Conservation (phyloP, 2,113 vertebrate genomes). For the Cephalophus harveyi region DNA sequence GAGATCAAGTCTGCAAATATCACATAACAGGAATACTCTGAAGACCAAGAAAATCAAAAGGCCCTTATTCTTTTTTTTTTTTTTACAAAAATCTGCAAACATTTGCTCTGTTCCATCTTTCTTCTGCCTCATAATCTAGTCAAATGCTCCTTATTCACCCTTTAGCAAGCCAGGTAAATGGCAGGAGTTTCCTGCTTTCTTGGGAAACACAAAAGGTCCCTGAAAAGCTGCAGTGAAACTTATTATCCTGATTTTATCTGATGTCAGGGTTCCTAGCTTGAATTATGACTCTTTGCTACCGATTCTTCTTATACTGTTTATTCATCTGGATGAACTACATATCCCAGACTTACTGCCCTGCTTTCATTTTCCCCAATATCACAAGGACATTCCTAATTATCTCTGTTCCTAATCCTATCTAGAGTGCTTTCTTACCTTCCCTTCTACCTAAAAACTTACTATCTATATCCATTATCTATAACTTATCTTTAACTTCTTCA, state of each 20-base stretch:
- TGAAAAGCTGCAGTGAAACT: neutral
- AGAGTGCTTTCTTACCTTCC: neutral
- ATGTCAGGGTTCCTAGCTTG: neutral
- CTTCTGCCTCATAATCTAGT: neutral
- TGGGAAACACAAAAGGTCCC: neutral
- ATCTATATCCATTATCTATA: neutral
- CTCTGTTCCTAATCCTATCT: neutral
- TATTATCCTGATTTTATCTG: neutral
- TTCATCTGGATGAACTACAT: neutral
- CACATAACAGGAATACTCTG: neutral
- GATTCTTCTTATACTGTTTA: neutral
- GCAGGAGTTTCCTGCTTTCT: neutral
- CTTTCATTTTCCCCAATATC: neutral
- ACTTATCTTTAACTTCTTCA: neutral
- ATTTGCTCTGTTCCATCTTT: neutral
- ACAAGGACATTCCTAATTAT: neutral
- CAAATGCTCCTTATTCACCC: neutral
- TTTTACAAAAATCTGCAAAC: neutral
- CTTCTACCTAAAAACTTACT: neutral
- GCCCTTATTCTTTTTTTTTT: neutral
- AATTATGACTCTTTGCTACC: neutral
- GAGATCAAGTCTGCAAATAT: neutral
- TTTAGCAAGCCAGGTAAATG: neutral
- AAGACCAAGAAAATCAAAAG: neutral
- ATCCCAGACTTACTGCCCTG: neutral